These are phyloP conservation scores for Hetaerina titia DNA, from an alignment of 2,888 invertebrate genomes.

Conservation along the genomic window DNA sequence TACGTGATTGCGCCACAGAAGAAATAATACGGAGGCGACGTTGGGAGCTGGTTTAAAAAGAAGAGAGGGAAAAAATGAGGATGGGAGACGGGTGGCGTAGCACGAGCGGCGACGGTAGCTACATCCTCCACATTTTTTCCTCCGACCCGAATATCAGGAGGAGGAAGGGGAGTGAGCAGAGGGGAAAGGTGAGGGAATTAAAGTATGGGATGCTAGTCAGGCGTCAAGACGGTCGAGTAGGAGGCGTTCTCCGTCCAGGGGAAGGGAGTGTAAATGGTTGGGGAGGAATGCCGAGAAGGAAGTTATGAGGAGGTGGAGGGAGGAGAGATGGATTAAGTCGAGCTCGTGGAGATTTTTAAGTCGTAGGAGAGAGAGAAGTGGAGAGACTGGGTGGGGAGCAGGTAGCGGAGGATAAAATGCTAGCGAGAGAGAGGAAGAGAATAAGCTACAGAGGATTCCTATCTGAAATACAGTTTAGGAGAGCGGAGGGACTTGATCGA, in stretches of 20 bases:
- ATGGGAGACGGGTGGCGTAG: neutral
- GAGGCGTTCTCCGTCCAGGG: constrained; percentile 1
- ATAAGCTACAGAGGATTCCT: neutral
- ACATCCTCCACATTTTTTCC: neutral
- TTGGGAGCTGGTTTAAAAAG: neutral
- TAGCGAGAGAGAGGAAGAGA: neutral
- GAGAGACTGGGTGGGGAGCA: neutral
- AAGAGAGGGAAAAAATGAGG: neutral
- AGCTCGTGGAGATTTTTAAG: neutral
- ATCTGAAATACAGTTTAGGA: neutral
- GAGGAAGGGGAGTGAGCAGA: neutral
- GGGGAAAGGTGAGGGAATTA: neutral
- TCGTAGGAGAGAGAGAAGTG: neutral
- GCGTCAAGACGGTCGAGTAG: neutral
- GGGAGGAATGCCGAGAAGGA: neutral
- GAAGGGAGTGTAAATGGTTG: neutral
- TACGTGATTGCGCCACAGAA: neutral
- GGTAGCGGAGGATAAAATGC: neutral
- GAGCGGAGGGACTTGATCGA: neutral
- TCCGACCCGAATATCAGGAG: neutral
- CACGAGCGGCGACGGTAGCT: neutral
- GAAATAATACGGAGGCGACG: constrained; percentile 7
- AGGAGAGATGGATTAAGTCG: constrained; percentile 4
- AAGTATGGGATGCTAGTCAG: neutral
- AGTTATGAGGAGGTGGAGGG: neutral